A percentile compares a stretch with the other conserved stretches of the same genome.
These are phyloP conservation scores for Falco berigora DNA, from an alignment of 2,797 vertebrate genomes.

Conservation along the genomic window DNA sequence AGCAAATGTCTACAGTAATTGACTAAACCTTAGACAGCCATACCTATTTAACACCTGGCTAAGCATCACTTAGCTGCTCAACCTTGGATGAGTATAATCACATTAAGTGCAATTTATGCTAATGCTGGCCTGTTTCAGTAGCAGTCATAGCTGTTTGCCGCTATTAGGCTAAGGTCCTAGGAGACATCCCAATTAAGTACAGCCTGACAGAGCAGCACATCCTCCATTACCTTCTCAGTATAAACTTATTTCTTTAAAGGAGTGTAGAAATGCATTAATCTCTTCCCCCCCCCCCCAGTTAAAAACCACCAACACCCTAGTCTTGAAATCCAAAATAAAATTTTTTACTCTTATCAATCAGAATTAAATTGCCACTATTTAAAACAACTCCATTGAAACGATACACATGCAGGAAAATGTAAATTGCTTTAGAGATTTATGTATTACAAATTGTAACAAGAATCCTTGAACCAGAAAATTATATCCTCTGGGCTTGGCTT, in stretches of 20 bases:
- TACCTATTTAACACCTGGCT: slow-evolving; percentile 58
- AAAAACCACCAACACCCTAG: not conserved
- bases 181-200: slow-evolving; percentile 30
- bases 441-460: slow-evolving; percentile 7
- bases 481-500: not conserved
- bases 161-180: not conserved
- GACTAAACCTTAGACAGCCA: slow-evolving; percentile 1
- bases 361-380: not conserved
- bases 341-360: not conserved
- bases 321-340: not conserved
- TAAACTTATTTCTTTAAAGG: not conserved
- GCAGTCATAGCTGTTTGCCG: slow-evolving; percentile 5
- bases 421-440: not conserved
- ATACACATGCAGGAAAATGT: not conserved
- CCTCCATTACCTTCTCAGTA: not conserved
- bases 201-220: not conserved
- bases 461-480: not conserved
- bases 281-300: not conserved
- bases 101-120: slow-evolving; percentile 41
- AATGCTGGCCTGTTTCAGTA: slow-evolving; percentile 2
- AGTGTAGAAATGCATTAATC: not conserved
- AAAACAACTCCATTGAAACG: not conserved
- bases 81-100: slow-evolving; percentile 20
- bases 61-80: slow-evolving; percentile 47
- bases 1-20: slow-evolving; percentile 23